Evolutionary conservation across 1,140 invertebrate species (phyloP).

Genomic region (Penaeus indicus): DNA sequence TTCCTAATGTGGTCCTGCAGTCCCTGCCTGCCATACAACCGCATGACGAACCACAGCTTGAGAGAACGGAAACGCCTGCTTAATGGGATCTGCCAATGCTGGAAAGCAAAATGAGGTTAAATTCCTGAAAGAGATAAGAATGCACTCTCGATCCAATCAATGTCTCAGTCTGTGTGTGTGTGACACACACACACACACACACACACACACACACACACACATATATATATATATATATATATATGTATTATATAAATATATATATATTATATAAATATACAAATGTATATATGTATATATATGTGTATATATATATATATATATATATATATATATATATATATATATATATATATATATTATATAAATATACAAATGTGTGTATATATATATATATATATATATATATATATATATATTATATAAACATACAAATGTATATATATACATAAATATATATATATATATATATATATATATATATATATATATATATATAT

Average conservation of each 20-base stretch:
- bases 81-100: conserved; percentile 95
- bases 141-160: not conserved
- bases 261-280: not conserved
- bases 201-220: too few relatives aligned
- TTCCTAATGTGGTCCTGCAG: conserved; percentile 88
- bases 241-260: too few relatives aligned
- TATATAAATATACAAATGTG: conserved; percentile 2
- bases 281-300: not conserved
- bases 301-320: not conserved
- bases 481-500: too few relatives aligned
- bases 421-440: not conserved
- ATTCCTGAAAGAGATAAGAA: not conserved
- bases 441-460: conserved; percentile 19
- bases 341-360: not conserved
- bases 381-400: conserved; percentile 8
- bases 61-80: conserved; percentile 93
- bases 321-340: not conserved
- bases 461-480: conserved; percentile 2
- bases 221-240: too few relatives aligned
- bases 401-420: conserved; percentile 6
- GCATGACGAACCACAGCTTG: conserved; percentile 97
- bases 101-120: conserved; percentile 65
- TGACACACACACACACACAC: too few relatives aligned
- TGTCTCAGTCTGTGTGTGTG: too few relatives aligned
- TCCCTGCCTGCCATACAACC: conserved; percentile 89